Evolutionary conservation across 1,140 invertebrate genomes (phyloP).

Genomic region (Drosophila pectinifera): DNA sequence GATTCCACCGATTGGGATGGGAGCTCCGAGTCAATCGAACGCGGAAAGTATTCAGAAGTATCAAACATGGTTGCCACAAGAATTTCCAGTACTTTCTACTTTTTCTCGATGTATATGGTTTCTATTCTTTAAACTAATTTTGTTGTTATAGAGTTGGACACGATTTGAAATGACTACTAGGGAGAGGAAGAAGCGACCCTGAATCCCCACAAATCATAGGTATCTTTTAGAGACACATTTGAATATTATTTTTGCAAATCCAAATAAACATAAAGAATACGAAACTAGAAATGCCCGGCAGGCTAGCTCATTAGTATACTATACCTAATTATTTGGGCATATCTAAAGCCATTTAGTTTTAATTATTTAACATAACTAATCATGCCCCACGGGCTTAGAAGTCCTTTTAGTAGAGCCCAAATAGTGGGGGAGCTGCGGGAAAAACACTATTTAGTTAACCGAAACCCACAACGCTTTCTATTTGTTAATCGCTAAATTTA

Average conservation of each 20-base stretch:
- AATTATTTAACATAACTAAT: conserved; percentile 51
- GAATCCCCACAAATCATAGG: not conserved
- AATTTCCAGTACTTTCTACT: not conserved
- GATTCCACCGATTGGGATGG: not conserved
- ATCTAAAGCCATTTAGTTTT: conserved; percentile 38
- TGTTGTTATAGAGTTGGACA: too few species aligned
- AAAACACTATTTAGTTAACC: conserved; percentile 20
- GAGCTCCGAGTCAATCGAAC: conserved; percentile 18
- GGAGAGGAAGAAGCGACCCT: not conserved
- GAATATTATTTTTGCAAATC: not conserved
- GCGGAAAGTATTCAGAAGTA: conserved; percentile 23
- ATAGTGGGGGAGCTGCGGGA: conserved; percentile 8
- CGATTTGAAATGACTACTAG: not conserved
- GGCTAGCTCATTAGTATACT: not conserved
- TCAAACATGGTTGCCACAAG: conserved; percentile 13
- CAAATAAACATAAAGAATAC: not conserved
- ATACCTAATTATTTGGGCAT: conserved; percentile 12
- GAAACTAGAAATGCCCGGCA: not conserved
- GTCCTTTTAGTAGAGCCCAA: conserved; percentile 12
- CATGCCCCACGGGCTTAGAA: conserved; percentile 3
- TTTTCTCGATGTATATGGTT: too few species aligned
- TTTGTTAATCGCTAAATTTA: conserved; percentile 80
- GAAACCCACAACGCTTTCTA: conserved; percentile 37
- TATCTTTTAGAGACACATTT: conserved; percentile 7
- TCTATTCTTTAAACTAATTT: not conserved